Conservation (phyloP, 2,797 vertebrate species). For the Clarias platycephalus region DNA sequence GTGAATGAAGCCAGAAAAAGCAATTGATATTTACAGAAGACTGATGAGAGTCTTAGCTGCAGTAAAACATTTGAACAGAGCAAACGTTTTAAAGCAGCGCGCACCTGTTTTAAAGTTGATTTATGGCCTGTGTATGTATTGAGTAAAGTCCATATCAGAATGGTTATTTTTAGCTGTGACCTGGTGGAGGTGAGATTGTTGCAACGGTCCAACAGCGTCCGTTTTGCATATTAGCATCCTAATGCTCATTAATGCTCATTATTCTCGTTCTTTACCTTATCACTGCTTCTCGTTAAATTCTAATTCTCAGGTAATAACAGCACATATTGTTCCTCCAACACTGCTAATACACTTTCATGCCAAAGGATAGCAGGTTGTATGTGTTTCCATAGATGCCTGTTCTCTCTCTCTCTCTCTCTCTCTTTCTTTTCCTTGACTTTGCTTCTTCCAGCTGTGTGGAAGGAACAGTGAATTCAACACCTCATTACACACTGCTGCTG, state of each 20-base stretch:
- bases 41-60: no score
- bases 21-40: no score
- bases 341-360: background rate
- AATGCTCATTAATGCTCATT: background rate
- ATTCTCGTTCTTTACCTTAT: background rate
- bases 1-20: no score
- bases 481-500: conserved; percentile 37
- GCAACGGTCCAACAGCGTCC: no score
- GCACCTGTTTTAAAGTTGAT: background rate
- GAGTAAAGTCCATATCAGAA: background rate
- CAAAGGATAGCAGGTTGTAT: background rate
- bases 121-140: background rate
- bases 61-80: no score
- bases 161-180: no score
- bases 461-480: conserved; percentile 30
- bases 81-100: background rate
- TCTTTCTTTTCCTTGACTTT: background rate
- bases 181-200: no score
- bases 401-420: background rate
- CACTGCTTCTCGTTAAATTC: background rate
- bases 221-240: background rate
- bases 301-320: background rate
- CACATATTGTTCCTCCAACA: background rate
- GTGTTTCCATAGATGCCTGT: background rate
- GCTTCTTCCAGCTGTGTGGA: conserved; percentile 8